Evolutionary conservation across 2,113 vertebrate genomes (phyloP).

Genomic region (Thamnaconus septentrionalis): DNA sequence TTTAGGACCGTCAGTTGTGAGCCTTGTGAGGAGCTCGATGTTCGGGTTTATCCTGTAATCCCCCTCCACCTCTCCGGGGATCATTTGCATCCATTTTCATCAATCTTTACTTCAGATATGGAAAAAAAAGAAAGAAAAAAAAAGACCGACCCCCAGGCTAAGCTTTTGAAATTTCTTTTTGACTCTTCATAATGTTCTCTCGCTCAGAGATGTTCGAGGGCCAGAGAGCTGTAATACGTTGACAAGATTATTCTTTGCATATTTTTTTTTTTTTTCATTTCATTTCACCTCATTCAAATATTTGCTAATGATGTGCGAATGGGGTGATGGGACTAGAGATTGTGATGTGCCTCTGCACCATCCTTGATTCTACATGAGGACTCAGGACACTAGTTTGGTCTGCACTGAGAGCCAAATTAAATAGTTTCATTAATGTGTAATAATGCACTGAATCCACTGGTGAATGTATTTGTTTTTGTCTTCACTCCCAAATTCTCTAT

Average conservation of each 20-base stretch:
- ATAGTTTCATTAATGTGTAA: slow-evolving; percentile 4
- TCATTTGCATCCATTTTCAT: slow-evolving; percentile 73
- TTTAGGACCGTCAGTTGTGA: slow-evolving; percentile 57
- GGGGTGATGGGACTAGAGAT: slow-evolving; percentile 1
- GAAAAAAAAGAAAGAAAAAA: slow-evolving; percentile 53
- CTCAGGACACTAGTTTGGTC: background rate
- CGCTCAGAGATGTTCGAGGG: slow-evolving; percentile 47
- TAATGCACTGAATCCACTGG: background rate
- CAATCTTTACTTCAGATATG: slow-evolving; percentile 65
- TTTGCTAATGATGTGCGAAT: slow-evolving; percentile 34
- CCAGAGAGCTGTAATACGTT: slow-evolving; percentile 28
- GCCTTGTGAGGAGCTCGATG: slow-evolving; percentile 65
- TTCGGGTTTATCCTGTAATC: slow-evolving; percentile 53
- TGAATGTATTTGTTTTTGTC: no score
- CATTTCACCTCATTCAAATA: slow-evolving; percentile 15
- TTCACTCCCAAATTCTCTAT: background rate
- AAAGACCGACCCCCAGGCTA: slow-evolving; percentile 50
- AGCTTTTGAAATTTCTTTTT: slow-evolving; percentile 55
- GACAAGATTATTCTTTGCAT: slow-evolving; percentile 45
- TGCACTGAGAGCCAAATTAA: background rate
- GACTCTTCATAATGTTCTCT: slow-evolving; percentile 37
- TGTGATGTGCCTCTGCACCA: slow-evolving; percentile 6
- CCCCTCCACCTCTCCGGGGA: slow-evolving; percentile 53
- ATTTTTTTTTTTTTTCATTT: slow-evolving; percentile 37
- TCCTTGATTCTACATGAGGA: background rate